phyloP scores from a whole-genome alignment of 1,140 invertebrate species.

The Drosophila punjabiensis region DNA sequence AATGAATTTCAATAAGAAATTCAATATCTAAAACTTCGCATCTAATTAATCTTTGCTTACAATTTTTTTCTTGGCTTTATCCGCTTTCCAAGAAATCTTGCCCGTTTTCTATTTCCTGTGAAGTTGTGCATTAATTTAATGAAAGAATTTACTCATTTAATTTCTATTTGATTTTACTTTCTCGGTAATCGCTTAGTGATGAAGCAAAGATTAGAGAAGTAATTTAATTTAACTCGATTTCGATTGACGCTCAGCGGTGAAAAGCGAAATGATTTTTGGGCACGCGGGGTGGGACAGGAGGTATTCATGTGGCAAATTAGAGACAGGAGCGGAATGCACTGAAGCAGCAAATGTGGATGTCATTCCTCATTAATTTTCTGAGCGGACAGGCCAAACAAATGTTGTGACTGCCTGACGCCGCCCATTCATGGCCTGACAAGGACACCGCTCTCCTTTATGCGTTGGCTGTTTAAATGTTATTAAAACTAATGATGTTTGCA shows the following conservation, averaged over 20 bases:
- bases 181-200: conserved; percentile 1
- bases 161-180: conserved; percentile 17
- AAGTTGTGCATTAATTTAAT: neutral
- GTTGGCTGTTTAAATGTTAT: conserved; percentile 66
- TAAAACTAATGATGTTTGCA: conserved; percentile 77
- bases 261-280: neutral
- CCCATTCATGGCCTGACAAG: conserved; percentile 46
- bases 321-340: conserved; percentile 9
- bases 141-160: neutral
- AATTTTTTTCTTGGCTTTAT: neutral
- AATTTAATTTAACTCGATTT: conserved; percentile 42
- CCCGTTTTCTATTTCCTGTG: neutral
- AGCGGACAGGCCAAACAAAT: conserved; percentile 45
- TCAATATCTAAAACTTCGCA: neutral
- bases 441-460: conserved; percentile 17
- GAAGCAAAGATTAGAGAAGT: neutral
- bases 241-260: conserved; percentile 15
- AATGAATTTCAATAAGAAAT: neutral
- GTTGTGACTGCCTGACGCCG: conserved; percentile 52
- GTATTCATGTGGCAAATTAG: conserved; percentile 30
- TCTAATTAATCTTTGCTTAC: neutral
- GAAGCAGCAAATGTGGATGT: conserved; percentile 45
- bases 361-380: conserved; percentile 36
- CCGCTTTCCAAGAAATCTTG: too few relatives aligned
- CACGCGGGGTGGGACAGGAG: neutral